Evolutionary conservation across 2,797 vertebrate genomes (phyloP).

Genomic region (Oryzias dopingdopingensis): DNA sequence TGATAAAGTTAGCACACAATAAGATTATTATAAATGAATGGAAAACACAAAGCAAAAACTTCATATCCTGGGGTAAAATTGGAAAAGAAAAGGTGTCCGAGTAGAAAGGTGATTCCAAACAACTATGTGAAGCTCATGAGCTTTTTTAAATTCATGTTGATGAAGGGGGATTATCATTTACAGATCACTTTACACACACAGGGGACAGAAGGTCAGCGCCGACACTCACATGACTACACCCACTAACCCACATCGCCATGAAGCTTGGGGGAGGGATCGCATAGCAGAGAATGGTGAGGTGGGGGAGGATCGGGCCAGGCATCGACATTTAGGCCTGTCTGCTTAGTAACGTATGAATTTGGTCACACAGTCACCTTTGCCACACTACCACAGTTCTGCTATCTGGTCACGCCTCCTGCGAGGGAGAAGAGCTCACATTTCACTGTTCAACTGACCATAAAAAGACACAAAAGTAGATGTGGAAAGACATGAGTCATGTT

Average conservation of each 20-base stretch:
- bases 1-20: too few species aligned
- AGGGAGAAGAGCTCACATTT: slow-evolving; percentile 39
- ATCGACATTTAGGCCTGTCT: slow-evolving; percentile 11
- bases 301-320: slow-evolving; percentile 32
- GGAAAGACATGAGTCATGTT: not conserved
- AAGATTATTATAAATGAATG: not conserved
- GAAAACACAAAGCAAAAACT: not conserved
- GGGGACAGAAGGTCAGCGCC: slow-evolving; percentile 22
- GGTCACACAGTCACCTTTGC: slow-evolving; percentile 54
- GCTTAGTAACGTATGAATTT: slow-evolving; percentile 23
- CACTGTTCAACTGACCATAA: slow-evolving; percentile 42
- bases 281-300: slow-evolving; percentile 5
- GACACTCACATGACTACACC: slow-evolving; percentile 36
- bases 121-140: slow-evolving; percentile 25
- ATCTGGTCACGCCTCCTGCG: slow-evolving; percentile 25
- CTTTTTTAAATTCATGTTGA: slow-evolving; percentile 15
- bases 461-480: slow-evolving; percentile 8
- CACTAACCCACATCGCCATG: slow-evolving; percentile 43
- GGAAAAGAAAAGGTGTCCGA: not conserved
- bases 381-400: slow-evolving; percentile 60
- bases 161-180: slow-evolving; percentile 39
- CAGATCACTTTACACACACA: slow-evolving; percentile 13
- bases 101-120: slow-evolving; percentile 13
- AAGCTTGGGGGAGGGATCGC: slow-evolving; percentile 37
- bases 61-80: not conserved